Evolutionary conservation across 2,797 vertebrate species (phyloP).

Genomic region (Poecilia gillii): DNA sequence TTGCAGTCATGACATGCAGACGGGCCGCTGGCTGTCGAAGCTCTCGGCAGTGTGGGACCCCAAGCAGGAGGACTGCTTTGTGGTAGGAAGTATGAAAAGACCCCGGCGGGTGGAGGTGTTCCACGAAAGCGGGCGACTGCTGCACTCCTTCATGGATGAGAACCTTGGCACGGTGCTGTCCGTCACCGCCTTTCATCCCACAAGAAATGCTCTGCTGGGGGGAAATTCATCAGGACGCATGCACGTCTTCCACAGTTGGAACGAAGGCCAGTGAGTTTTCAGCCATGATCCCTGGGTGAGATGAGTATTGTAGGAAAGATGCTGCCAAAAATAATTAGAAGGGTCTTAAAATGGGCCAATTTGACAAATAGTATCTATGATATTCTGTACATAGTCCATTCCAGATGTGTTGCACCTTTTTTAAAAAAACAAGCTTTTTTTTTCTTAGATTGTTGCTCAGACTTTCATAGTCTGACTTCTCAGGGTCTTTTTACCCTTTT

Average conservation of each 20-base stretch:
- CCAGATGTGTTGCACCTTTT: neutral
- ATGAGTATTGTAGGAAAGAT: neutral
- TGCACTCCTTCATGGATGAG: slow-evolving; percentile 78
- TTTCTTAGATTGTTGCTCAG: neutral
- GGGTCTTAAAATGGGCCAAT: neutral
- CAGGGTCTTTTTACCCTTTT: neutral
- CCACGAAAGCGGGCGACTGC: slow-evolving; percentile 75
- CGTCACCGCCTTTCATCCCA: slow-evolving; percentile 84
- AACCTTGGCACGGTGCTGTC: slow-evolving; percentile 82
- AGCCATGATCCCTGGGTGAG: neutral
- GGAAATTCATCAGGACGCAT: slow-evolving; percentile 86
- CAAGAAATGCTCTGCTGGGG: slow-evolving; percentile 80
- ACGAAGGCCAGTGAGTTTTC: neutral
- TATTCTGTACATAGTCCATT: neutral
- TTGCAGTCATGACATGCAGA: slow-evolving; percentile 83
- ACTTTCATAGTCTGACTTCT: neutral
- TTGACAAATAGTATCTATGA: neutral
- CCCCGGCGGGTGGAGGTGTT: slow-evolving; percentile 81
- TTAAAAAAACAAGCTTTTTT: neutral
- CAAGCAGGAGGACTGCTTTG: slow-evolving; percentile 86
- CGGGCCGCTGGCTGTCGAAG: slow-evolving; percentile 83
- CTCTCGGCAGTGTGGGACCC: slow-evolving; percentile 89
- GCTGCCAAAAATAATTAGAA: neutral
- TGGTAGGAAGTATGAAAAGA: slow-evolving; percentile 81
- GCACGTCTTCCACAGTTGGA: slow-evolving; percentile 80